These are phyloP conservation scores for Alviniconcha strummeri DNA, from an alignment of 2,888 invertebrate genomes.

Conservation along the genomic window DNA sequence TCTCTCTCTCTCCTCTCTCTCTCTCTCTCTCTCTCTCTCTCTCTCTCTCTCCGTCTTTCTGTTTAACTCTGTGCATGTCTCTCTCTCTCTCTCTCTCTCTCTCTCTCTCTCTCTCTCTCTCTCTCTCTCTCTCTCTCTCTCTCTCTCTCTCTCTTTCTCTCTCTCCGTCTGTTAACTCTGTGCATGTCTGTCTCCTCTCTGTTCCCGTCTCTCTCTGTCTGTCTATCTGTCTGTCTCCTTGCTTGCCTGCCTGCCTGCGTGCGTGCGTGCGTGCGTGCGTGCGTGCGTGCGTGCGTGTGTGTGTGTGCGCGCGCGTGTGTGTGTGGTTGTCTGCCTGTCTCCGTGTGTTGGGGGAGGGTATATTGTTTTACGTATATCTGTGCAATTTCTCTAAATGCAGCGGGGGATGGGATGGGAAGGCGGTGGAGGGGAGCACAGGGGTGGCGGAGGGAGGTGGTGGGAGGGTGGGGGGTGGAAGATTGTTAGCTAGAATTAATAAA, in stretches of 20 bases:
- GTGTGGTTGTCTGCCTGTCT: neutral
- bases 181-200: neutral
- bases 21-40: neutral
- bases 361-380: neutral
- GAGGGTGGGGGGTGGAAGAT: too few species aligned
- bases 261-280: neutral
- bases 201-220: neutral
- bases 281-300: neutral
- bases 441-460: too few species aligned
- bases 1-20: neutral
- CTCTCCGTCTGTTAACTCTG: neutral
- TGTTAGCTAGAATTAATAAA: too few species aligned
- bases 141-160: neutral
- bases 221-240: neutral
- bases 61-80: neutral
- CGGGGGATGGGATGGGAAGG: too few species aligned
- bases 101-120: neutral
- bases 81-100: neutral
- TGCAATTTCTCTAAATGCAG: too few species aligned
- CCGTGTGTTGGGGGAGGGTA: neutral
- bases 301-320: neutral
- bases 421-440: too few species aligned
- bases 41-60: neutral
- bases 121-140: slow-evolving; percentile 16
- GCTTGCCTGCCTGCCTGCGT: neutral